These are phyloP conservation scores for Capitulum mitella DNA, from an alignment of 2,888 invertebrate species.

Conservation along the genomic window DNA sequence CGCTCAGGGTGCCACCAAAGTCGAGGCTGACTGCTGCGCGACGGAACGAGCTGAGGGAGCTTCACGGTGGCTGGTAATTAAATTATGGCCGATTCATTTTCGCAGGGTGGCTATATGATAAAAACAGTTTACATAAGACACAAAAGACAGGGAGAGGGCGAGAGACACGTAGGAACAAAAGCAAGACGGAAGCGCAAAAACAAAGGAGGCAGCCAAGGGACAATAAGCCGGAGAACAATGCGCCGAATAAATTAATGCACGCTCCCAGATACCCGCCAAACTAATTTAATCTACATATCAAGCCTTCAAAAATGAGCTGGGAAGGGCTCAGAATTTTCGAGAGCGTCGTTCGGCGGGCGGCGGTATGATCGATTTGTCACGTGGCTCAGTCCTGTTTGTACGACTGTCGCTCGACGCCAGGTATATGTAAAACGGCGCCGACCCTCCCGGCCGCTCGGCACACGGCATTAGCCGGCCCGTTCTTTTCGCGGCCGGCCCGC, in stretches of 20 bases:
- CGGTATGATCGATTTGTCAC: not conserved
- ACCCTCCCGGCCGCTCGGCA: not conserved
- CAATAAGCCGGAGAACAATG: conserved; percentile 14
- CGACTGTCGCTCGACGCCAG: not conserved
- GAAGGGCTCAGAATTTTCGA: not conserved
- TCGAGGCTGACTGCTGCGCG: not conserved
- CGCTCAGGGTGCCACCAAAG: not conserved
- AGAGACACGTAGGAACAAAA: conserved; percentile 10
- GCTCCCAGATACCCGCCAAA: not conserved
- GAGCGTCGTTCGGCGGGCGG: not conserved
- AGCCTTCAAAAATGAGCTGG: not conserved
- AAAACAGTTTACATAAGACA: conserved; percentile 24
- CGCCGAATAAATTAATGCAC: conserved; percentile 15
- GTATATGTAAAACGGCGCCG: not conserved
- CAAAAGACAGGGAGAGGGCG: conserved; percentile 1
- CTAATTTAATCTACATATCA: conserved; percentile 12
- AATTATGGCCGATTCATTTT: conserved; percentile 21
- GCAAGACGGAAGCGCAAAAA: conserved; percentile 4
- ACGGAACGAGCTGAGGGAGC: not conserved
- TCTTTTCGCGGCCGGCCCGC: not conserved
- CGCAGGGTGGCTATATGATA: not conserved
- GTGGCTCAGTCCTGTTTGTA: not conserved
- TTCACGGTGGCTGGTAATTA: not conserved
- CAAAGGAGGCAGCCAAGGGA: conserved; percentile 22
- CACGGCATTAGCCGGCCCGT: not conserved